Conservation (phyloP, 2,113 vertebrate species). For the Anhinga anhinga region DNA sequence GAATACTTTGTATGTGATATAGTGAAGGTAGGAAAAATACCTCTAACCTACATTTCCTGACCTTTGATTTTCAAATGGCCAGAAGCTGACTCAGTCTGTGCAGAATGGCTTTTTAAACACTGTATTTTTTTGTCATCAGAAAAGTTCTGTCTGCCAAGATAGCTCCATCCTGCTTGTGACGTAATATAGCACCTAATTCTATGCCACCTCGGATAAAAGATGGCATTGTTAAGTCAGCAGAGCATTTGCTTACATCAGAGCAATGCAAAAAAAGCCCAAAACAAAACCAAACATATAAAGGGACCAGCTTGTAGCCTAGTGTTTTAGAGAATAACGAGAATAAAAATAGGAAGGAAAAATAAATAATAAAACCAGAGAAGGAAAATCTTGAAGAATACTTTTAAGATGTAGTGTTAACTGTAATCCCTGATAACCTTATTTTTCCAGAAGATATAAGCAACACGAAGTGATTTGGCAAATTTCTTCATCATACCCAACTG, state of each 20-base stretch:
- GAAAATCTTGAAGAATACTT: background rate
- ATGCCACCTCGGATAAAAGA: background rate
- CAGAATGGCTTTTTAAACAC: background rate
- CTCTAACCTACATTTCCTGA: background rate
- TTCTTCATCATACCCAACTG: background rate
- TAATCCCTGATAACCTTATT: background rate
- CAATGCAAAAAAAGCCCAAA: background rate
- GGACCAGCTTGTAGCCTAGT: background rate
- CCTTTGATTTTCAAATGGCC: background rate
- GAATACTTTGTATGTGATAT: background rate
- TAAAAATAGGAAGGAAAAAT: background rate
- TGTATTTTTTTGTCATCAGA: background rate
- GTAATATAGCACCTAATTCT: background rate
- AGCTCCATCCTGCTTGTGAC: background rate
- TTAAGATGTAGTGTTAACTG: background rate
- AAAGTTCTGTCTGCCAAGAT: background rate
- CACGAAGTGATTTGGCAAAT: background rate
- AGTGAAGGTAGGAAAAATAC: background rate
- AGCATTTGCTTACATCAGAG: background rate
- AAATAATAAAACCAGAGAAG: background rate
- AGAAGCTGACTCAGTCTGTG: background rate
- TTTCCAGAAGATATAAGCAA: background rate
- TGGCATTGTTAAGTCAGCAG: background rate
- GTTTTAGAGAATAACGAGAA: background rate
- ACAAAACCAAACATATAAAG: background rate